These are phyloP conservation scores for Hydraecia micacea DNA, from an alignment of 2,888 invertebrate species.

Conservation along the genomic window DNA sequence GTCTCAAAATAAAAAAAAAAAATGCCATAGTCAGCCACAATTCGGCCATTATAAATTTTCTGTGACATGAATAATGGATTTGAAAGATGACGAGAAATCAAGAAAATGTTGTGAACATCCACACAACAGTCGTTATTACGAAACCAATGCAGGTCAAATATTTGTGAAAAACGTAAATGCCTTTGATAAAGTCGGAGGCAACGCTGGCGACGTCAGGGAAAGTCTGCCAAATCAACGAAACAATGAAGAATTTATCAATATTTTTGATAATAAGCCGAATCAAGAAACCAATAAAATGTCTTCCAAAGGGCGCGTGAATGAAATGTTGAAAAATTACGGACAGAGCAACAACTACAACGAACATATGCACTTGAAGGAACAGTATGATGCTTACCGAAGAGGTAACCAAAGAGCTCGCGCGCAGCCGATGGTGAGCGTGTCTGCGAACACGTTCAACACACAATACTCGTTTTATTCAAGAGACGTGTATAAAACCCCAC, in stretches of 20 bases:
- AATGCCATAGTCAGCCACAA: slow-evolving; percentile 22
- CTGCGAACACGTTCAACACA: slow-evolving; percentile 8
- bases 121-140: slow-evolving; percentile 31
- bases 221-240: slow-evolving; percentile 30
- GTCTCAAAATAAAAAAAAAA: slow-evolving; percentile 26
- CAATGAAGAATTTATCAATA: slow-evolving; percentile 43
- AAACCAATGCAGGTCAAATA: slow-evolving; percentile 37
- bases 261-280: slow-evolving; percentile 32
- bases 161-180: slow-evolving; percentile 51
- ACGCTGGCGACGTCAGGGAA: slow-evolving; percentile 24
- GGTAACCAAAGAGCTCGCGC: slow-evolving; percentile 7
- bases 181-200: slow-evolving; percentile 34
- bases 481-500: slow-evolving; percentile 12
- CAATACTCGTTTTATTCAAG: slow-evolving; percentile 28
- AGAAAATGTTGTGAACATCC: slow-evolving; percentile 34
- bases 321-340: slow-evolving; percentile 31
- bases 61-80: slow-evolving; percentile 67
- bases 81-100: slow-evolving; percentile 45
- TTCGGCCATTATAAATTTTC: slow-evolving; percentile 64
- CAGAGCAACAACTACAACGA: slow-evolving; percentile 29
- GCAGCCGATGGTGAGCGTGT: slow-evolving; percentile 21
- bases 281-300: slow-evolving; percentile 13
- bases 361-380: slow-evolving; percentile 22
- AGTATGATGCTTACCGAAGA: neutral
- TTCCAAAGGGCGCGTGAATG: slow-evolving; percentile 30